Conservation (phyloP, 2,797 vertebrate species). For the Microctenopoma stevenorrisi region DNA sequence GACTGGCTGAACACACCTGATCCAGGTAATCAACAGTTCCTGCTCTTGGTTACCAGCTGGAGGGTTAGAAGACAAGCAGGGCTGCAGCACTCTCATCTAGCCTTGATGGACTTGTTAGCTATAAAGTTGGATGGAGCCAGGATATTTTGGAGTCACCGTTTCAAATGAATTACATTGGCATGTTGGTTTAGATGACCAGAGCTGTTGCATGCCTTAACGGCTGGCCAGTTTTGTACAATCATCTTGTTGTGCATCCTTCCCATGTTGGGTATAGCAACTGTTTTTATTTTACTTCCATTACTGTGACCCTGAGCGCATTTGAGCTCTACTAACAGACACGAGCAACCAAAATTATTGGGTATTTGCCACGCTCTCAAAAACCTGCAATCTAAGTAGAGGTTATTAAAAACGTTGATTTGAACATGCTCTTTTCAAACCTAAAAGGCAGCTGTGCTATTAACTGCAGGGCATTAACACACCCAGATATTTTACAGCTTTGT, state of each 20-base stretch:
- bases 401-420: background rate
- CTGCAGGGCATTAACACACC: background rate
- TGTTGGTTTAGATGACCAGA: background rate
- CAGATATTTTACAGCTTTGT: background rate
- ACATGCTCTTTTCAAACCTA: background rate
- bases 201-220: background rate
- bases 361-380: background rate
- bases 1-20: too few relatives aligned
- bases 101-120: conserved; percentile 18
- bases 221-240: background rate
- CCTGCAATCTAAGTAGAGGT: background rate
- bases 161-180: conserved; percentile 14
- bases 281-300: background rate
- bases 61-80: too few relatives aligned
- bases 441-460: background rate
- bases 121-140: conserved; percentile 6
- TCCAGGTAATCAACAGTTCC: too few relatives aligned
- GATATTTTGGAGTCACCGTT: conserved; percentile 21
- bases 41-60: too few relatives aligned
- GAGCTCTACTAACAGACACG: background rate
- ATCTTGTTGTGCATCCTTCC: background rate
- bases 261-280: background rate
- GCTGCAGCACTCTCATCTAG: conserved; percentile 5
- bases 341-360: background rate
- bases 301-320: background rate